Evolutionary conservation across 2,113 vertebrate species (phyloP).

Genomic region (Pipra filicauda): DNA sequence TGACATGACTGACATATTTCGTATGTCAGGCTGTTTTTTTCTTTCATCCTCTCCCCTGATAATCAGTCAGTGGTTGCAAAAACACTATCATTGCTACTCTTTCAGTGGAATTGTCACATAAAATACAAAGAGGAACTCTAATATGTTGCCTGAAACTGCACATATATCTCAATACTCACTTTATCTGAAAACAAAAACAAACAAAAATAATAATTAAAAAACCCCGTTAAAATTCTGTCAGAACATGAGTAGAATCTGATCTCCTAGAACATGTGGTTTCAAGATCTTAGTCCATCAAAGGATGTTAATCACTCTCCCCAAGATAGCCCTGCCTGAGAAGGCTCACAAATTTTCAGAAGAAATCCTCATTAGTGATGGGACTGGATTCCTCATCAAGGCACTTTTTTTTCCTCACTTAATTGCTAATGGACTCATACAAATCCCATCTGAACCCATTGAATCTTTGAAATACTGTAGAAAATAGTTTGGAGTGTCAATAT

Average conservation of each 20-base stretch:
- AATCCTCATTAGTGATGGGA: neutral
- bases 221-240: neutral
- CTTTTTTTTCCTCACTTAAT: neutral
- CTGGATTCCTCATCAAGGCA: neutral
- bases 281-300: neutral
- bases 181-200: neutral
- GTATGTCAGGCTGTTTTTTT: rapidly evolving
- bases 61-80: neutral
- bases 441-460: neutral
- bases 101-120: neutral
- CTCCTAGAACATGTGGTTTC: neutral
- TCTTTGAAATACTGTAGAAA: neutral
- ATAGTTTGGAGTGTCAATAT: neutral
- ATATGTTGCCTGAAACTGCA: neutral
- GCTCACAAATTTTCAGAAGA: neutral
- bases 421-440: neutral
- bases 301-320: neutral
- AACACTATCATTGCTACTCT: neutral
- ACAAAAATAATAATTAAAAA: neutral
- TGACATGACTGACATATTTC: neutral
- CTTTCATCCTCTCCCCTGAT: neutral
- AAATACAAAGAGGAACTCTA: neutral
- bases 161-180: neutral
- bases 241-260: neutral
- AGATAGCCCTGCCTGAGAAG: neutral